A percentile compares a stretch with the other conserved stretches of the same genome.
These are phyloP conservation scores for Macrophya alboannulata DNA, from an alignment of 2,888 invertebrate genomes.

Conservation along the genomic window DNA sequence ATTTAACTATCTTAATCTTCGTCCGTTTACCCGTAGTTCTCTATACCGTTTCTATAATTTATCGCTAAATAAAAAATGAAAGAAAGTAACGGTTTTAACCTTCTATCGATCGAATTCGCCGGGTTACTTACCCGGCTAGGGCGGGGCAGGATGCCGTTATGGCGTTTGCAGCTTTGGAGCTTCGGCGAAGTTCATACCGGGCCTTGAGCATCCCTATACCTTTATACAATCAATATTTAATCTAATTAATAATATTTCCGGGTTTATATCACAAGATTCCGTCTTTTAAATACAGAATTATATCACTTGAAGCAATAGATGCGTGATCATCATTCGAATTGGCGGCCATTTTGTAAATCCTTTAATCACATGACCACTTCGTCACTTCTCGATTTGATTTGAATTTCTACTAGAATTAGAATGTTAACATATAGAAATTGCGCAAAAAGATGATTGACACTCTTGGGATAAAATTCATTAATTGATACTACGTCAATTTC, in stretches of 20 bases:
- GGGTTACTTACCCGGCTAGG: slow-evolving; percentile 74
- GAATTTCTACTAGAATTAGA: not conserved
- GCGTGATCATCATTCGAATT: slow-evolving; percentile 31
- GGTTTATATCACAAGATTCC: not conserved
- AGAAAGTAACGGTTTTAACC: slow-evolving; percentile 1
- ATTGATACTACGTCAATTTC: not conserved
- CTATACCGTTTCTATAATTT: not conserved
- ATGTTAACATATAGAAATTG: no score
- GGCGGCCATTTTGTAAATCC: slow-evolving; percentile 53
- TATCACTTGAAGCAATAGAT: not conserved
- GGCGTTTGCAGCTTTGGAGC: slow-evolving; percentile 49
- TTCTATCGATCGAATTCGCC: slow-evolving; percentile 57
- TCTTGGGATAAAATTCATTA: not conserved
- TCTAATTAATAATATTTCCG: not conserved
- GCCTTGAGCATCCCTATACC: not conserved
- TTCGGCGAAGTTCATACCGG: not conserved
- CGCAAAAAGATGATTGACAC: not conserved
- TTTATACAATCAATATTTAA: not conserved
- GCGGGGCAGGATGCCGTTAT: slow-evolving; percentile 79
- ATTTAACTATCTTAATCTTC: not conserved
- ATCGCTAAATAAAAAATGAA: not conserved
- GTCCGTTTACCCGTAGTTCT: not conserved
- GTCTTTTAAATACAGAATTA: not conserved
- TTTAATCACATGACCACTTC: slow-evolving; percentile 21
- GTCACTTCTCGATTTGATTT: not conserved